Evolutionary conservation across 2,888 invertebrate species (phyloP), one percentile per base, ranked within the genome.

Genomic region (Cephalotes varians): DNA sequence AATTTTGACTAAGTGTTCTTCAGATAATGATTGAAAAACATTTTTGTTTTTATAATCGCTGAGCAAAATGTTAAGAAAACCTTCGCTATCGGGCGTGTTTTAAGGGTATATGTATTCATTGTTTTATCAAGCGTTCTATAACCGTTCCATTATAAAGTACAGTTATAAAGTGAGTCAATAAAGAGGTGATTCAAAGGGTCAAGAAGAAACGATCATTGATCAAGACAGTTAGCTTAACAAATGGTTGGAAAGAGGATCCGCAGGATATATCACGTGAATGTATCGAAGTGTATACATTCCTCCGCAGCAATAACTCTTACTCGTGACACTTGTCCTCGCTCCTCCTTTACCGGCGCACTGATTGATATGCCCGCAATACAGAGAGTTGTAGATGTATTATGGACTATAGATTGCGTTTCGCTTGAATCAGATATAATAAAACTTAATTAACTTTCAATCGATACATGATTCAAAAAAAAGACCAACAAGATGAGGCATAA

Each of bases 211-310:
- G 62, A 25, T 12, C 65, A 81, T 88, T 86, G 80, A 82, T 80
- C 49, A 12, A 73, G 67, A 34, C 73, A 62, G 62, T 76, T 64
- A 60, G 60, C 73, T 88, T 84, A 85, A 89, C 80, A 77, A 87
- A 84, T 79, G 87, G 82, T 77, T 80, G 74, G 34, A n/a, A n/a
- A n/a, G 44, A 65, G 62, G 74, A 82, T 69, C 62, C 80, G 76
- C 40, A 12, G 81, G 44, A 60, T 67, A 58, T 40, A 64, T 47
- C 51, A 49, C 67, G 51, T 60, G 34, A 31, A 83, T 80, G 67
- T 69, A 80, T 64, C 80, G 44, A 9, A 12, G 44, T 15, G 3
- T 47, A 47, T 47, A 60, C 64, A 81, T 74, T 64, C 37, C 49
- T 31, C 21, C 49, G 62, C 54, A 51, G 64, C 7, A 54, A 60